phyloP scores from a whole-genome alignment of 2,888 invertebrate species.

The Rugalucina vietnamica region DNA sequence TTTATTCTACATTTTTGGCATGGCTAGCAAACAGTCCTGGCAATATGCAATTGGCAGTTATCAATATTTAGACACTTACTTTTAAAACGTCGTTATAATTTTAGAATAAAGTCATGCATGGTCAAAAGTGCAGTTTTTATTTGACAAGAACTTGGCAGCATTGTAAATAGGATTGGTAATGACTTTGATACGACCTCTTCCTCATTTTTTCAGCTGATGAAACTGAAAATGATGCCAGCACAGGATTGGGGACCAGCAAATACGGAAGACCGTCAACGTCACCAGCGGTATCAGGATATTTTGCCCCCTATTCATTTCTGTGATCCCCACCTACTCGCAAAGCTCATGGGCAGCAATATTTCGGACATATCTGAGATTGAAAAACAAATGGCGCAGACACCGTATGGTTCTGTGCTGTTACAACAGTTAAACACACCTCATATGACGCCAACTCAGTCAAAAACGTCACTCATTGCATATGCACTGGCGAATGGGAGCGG shows the following conservation, averaged over 20 bases:
- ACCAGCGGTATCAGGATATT: constrained; percentile 48
- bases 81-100: no score
- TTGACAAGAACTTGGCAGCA: no score
- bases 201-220: constrained; percentile 69
- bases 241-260: constrained; percentile 79
- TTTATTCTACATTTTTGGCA: no score
- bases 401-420: constrained; percentile 47
- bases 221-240: constrained; percentile 70
- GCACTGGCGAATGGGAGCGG: constrained; percentile 44
- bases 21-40: no score
- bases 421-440: constrained; percentile 34
- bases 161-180: no score
- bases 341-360: constrained; percentile 63
- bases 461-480: constrained; percentile 54
- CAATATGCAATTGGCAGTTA: no score
- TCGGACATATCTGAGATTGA: constrained; percentile 55
- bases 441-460: constrained; percentile 42
- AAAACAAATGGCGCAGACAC: constrained; percentile 39
- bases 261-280: constrained; percentile 61
- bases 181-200: no score
- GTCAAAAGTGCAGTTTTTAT: no score
- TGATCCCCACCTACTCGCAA: constrained; percentile 60
- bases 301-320: constrained; percentile 50
- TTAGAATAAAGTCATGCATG: no score
- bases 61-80: no score